Conservation (phyloP, 1,140 invertebrate genomes). For the Saxidomus purpurata region DNA sequence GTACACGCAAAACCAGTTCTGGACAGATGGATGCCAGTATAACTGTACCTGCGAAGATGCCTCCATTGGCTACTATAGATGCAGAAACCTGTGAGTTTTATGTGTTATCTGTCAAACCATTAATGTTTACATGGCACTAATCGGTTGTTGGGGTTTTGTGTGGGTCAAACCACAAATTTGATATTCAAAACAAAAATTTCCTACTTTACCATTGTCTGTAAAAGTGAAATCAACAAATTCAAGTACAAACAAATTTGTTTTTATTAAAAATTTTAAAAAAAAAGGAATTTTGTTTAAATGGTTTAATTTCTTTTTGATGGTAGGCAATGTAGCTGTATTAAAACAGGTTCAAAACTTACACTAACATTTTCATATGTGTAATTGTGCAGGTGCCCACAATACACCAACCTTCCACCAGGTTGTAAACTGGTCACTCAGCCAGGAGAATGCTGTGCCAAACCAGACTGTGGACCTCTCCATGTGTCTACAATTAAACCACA, state of each 20-base stretch:
- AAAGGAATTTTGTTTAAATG: too few species aligned
- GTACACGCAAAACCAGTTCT: conserved; percentile 71
- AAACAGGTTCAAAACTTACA: background rate
- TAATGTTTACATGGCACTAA: too few species aligned
- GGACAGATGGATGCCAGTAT: conserved; percentile 79
- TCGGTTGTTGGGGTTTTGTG: too few species aligned
- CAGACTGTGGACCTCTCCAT: conserved; percentile 65
- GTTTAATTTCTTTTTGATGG: too few species aligned
- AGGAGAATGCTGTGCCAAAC: conserved; percentile 72
- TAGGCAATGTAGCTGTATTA: too few species aligned
- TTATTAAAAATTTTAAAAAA: too few species aligned
- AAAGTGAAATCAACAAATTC: too few species aligned
- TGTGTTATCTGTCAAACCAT: too few species aligned
- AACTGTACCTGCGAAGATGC: conserved; percentile 77
- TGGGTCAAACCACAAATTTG: too few species aligned
- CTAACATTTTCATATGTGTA: background rate
- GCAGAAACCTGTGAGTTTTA: conserved; percentile 71
- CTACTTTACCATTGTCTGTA: too few species aligned
- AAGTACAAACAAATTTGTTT: too few species aligned
- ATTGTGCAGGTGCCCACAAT: conserved; percentile 72
- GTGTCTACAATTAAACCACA: conserved; percentile 54
- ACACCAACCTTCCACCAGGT: conserved; percentile 68
- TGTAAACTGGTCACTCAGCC: conserved; percentile 71
- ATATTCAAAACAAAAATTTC: too few species aligned
- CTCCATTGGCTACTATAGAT: conserved; percentile 74